These are phyloP conservation scores for Fulmarus glacialis DNA, from an alignment of 2,113 vertebrate species.

Conservation along the genomic window DNA sequence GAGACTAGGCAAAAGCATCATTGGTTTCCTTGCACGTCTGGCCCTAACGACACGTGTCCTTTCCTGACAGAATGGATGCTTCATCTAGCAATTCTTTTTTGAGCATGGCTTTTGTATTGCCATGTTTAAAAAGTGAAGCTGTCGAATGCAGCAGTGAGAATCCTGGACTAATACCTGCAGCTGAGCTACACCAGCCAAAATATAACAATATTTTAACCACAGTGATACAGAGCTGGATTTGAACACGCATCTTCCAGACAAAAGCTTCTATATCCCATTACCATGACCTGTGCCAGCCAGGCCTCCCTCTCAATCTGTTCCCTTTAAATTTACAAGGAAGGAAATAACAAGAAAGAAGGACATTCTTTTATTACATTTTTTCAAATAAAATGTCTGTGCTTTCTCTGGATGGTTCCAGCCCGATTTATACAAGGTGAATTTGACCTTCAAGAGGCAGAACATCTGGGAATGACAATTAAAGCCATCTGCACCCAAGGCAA, in stretches of 20 bases:
- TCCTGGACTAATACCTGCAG: neutral
- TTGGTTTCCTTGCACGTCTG: rapidly evolving
- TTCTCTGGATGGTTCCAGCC: slow-evolving; percentile 67
- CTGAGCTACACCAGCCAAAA: neutral
- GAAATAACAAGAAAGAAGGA: slow-evolving; percentile 63
- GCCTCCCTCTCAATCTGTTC: slow-evolving; percentile 56
- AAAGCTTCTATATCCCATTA: slow-evolving; percentile 34
- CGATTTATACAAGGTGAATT: slow-evolving; percentile 76
- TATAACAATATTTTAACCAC: neutral
- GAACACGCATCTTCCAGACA: neutral
- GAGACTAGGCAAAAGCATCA: neutral
- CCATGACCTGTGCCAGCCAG: slow-evolving; percentile 24
- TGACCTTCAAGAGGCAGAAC: slow-evolving; percentile 77
- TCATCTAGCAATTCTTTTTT: neutral
- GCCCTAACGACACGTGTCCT: neutral
- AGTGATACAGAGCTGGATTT: neutral
- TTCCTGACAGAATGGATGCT: neutral
- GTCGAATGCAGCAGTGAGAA: neutral
- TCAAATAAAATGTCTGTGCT: slow-evolving; percentile 68
- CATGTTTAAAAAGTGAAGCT: neutral
- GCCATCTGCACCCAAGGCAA: slow-evolving; percentile 75
- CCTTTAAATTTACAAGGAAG: slow-evolving; percentile 63
- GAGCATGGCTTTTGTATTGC: neutral
- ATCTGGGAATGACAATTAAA: slow-evolving; percentile 78
- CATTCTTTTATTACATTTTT: slow-evolving; percentile 68